These are phyloP conservation scores for Zosterops borbonicus DNA, from an alignment of 2,113 vertebrate genomes.

Conservation along the genomic window DNA sequence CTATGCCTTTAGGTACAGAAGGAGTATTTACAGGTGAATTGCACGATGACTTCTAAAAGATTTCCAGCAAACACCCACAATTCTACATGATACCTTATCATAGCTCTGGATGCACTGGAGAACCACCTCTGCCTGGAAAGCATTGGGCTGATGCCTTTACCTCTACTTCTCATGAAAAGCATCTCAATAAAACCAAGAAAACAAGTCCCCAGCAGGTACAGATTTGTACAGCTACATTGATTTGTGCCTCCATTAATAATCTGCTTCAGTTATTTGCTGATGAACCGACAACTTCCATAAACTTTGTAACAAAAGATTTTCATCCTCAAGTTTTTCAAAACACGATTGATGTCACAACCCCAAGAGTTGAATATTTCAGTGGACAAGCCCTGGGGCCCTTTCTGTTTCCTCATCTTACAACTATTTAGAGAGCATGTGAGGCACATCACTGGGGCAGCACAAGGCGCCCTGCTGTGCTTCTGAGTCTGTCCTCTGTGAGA, in stretches of 20 bases:
- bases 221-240: neutral
- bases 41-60: neutral
- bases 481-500: neutral
- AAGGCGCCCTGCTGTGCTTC: rapidly evolving
- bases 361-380: neutral
- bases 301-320: neutral
- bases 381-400: neutral
- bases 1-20: neutral
- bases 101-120: neutral
- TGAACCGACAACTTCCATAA: neutral
- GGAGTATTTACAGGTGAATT: neutral
- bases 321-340: neutral
- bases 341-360: neutral
- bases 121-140: neutral
- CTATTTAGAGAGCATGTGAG: neutral
- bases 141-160: neutral
- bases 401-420: neutral
- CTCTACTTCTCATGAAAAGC: neutral
- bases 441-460: neutral
- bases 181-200: neutral
- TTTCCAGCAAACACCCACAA: neutral
- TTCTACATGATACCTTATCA: neutral
- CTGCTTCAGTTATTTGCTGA: neutral
- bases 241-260: neutral
- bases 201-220: neutral